A percentile compares a stretch with the other conserved stretches of the same genome.
Conservation (phyloP, 2,113 vertebrate genomes). For the Formicarius rufipectus region DNA sequence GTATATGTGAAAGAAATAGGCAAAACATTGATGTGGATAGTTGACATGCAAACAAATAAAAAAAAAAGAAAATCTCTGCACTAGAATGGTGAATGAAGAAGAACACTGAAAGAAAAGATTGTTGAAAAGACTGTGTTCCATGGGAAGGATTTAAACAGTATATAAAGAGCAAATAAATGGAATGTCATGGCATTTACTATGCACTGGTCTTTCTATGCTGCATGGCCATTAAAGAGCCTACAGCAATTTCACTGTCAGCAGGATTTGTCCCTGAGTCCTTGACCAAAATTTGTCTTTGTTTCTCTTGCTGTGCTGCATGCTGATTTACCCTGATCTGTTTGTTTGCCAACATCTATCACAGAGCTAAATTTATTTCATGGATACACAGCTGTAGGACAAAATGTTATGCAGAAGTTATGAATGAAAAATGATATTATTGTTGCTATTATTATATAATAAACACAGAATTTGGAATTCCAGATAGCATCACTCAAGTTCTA, state of each 20-base stretch:
- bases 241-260: not conserved
- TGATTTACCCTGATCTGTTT: conserved; percentile 16
- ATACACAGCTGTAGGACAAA: not conserved
- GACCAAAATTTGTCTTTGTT: conserved; percentile 36
- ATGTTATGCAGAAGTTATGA: not conserved
- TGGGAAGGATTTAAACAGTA: not conserved
- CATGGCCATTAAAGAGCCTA: not conserved
- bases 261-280: conserved; percentile 53
- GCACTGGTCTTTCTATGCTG: not conserved
- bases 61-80: not conserved
- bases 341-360: not conserved
- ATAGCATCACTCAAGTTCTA: not conserved
- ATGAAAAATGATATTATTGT: not conserved
- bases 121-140: not conserved
- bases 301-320: conserved; percentile 2
- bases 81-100: not conserved
- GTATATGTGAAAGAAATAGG: not conserved
- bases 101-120: too few species aligned
- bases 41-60: not conserved
- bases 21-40: not conserved
- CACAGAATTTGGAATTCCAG: not conserved
- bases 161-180: conserved; percentile 23
- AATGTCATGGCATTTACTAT: not conserved
- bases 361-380: not conserved
- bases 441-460: not conserved